A percentile compares a stretch with the other conserved stretches of the same genome.
Conservation (phyloP, 2,797 vertebrate genomes). For the Hybognathus amarus region DNA sequence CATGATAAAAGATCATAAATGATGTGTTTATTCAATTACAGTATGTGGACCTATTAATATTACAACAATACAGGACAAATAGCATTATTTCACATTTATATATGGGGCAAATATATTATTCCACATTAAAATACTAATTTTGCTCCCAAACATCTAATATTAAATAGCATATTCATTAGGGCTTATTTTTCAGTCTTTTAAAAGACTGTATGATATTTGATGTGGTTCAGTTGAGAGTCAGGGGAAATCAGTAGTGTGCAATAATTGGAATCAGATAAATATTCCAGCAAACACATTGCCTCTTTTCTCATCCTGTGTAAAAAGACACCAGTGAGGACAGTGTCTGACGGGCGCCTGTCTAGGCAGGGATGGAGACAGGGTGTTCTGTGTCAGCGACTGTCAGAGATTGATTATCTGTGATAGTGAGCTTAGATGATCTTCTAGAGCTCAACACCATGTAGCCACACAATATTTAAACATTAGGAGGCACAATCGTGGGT, state of each 20-base stretch:
- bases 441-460: slow-evolving; percentile 10
- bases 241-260: neutral
- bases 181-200: neutral
- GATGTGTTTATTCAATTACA: no score
- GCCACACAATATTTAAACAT: slow-evolving; percentile 1
- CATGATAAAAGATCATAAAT: no score
- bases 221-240: neutral
- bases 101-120: neutral
- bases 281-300: neutral
- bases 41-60: no score
- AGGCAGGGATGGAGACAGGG: slow-evolving; percentile 38
- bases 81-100: neutral
- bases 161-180: neutral
- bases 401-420: slow-evolving; percentile 51
- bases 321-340: slow-evolving; percentile 25
- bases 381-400: slow-evolving; percentile 41
- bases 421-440: slow-evolving; percentile 23
- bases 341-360: slow-evolving; percentile 44
- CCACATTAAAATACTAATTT: neutral
- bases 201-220: neutral
- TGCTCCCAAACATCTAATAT: neutral
- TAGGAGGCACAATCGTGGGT: neutral
- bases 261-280: neutral
- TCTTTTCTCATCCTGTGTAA: slow-evolving; percentile 17
- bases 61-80: no score